Conservation (phyloP, 2,113 vertebrate species). For the Regulus satrapa region DNA sequence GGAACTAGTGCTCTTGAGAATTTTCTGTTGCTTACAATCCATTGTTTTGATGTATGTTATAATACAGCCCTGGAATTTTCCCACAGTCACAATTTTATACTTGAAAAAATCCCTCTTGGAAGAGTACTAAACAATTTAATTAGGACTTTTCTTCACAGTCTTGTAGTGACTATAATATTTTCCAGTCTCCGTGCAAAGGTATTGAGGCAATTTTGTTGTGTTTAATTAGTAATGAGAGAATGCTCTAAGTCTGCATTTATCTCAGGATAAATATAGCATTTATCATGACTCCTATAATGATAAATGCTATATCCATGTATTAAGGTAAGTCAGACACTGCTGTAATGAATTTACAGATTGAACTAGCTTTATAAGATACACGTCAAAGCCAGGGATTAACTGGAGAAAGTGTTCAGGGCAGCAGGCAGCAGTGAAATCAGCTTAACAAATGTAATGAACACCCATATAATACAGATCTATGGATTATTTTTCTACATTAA, state of each 20-base stretch:
- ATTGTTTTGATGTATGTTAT: neutral
- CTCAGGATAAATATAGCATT: too few relatives aligned
- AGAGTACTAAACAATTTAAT: neutral
- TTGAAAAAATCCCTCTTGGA: neutral
- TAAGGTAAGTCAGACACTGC: neutral
- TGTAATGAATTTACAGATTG: neutral
- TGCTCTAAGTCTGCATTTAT: neutral
- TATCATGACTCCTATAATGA: neutral
- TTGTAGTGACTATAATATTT: neutral
- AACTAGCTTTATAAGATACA: neutral
- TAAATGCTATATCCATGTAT: neutral
- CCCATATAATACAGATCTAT: neutral
- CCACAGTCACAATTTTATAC: neutral
- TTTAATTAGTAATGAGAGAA: conserved; percentile 2
- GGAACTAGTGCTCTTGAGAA: neutral
- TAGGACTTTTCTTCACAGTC: neutral
- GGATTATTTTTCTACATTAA: neutral
- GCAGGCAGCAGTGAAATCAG: neutral
- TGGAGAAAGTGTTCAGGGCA: neutral
- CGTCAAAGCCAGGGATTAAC: neutral
- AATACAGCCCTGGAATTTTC: neutral
- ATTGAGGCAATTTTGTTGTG: neutral
- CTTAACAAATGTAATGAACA: neutral
- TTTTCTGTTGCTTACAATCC: neutral
- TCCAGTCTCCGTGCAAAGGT: neutral